Conservation (phyloP, 2,113 vertebrate genomes). For the Lontra canadensis region DNA sequence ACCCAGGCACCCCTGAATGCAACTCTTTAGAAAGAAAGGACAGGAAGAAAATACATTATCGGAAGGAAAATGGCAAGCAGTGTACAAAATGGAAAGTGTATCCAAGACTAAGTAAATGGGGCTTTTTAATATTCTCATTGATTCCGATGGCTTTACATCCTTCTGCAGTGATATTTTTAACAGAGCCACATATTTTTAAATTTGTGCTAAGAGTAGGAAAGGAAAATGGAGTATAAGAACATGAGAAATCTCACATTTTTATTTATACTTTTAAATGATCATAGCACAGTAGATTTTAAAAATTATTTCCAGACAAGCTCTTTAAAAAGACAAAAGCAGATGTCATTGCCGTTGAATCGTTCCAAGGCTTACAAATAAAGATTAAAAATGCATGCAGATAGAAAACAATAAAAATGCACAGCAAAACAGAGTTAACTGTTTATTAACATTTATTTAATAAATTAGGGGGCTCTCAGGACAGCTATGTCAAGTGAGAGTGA, state of each 20-base stretch:
- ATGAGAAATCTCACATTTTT: slow-evolving; percentile 6
- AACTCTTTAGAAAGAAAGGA: neutral
- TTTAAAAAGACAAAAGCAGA: neutral
- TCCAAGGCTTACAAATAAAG: neutral
- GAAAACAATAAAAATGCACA: neutral
- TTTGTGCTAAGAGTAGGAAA: neutral
- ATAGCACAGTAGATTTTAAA: neutral
- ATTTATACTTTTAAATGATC: neutral
- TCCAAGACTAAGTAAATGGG: neutral
- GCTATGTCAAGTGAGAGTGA: neutral
- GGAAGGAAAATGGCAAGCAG: neutral
- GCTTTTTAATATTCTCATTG: neutral
- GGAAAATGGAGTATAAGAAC: neutral
- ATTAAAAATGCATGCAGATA: neutral
- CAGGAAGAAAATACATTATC: neutral
- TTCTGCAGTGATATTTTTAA: neutral
- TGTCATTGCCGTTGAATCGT: neutral
- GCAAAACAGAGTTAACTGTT: neutral
- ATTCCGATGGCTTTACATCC: neutral
- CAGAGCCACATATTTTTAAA: neutral
- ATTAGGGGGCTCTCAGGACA: neutral
- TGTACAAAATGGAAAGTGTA: neutral
- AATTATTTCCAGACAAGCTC: neutral
- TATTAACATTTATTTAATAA: neutral
- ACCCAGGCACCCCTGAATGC: neutral